phyloP scores from a whole-genome alignment of 1,140 invertebrate genomes.

The Drosophila pruinosa region DNA sequence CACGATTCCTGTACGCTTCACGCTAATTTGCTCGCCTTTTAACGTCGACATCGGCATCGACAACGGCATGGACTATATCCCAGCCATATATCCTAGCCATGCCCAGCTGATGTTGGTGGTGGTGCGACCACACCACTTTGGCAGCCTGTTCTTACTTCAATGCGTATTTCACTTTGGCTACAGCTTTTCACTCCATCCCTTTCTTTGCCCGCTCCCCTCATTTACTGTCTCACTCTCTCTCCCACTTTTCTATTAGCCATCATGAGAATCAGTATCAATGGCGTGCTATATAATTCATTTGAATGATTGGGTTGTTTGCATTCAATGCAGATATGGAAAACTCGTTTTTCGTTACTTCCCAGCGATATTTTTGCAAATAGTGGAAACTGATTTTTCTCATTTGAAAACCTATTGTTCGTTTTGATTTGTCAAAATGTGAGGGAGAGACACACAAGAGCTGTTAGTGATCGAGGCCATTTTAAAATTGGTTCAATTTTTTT shows the following conservation, averaged over 20 bases:
- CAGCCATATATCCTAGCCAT: neutral
- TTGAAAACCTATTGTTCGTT: slow-evolving; percentile 21
- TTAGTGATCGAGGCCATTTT: neutral
- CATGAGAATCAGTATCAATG: slow-evolving; percentile 49
- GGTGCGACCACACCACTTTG: slow-evolving; percentile 5
- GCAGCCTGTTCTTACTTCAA: neutral
- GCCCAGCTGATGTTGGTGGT: slow-evolving; percentile 9
- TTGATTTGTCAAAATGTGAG: neutral
- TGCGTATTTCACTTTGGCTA: slow-evolving; percentile 31
- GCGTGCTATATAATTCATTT: slow-evolving; percentile 71
- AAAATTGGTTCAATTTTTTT: neutral
- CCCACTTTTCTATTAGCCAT: neutral
- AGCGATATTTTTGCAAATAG: slow-evolving; percentile 12
- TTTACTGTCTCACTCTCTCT: neutral
- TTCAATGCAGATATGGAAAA: slow-evolving; percentile 65
- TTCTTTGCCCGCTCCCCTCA: slow-evolving; percentile 6
- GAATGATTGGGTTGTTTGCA: slow-evolving; percentile 78
- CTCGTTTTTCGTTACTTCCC: slow-evolving; percentile 62
- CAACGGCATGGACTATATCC: slow-evolving; percentile 11
- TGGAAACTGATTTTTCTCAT: slow-evolving; percentile 27
- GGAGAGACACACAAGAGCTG: no score
- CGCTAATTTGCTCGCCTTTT: slow-evolving; percentile 78
- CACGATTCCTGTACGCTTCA: slow-evolving; percentile 79
- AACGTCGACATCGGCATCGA: slow-evolving; percentile 47
- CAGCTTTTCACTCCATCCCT: slow-evolving; percentile 44